These are phyloP conservation scores for Cryptocheilus praepositus DNA, from an alignment of 2,888 invertebrate species.

Conservation along the genomic window DNA sequence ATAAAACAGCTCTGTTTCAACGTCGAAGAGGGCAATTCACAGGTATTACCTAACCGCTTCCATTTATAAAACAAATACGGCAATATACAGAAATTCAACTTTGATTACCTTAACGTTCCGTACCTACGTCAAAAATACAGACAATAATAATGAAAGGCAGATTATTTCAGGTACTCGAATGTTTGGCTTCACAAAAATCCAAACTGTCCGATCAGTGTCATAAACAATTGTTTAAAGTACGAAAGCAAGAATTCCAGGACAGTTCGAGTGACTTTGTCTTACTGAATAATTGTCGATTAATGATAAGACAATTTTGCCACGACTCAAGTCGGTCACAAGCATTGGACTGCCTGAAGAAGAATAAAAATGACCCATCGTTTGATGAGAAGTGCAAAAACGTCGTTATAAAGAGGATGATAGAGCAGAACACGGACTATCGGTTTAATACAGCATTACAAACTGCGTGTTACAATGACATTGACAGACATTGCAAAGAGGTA, in stretches of 20 bases:
- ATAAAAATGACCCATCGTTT: slow-evolving; percentile 86
- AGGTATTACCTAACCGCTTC: slow-evolving; percentile 68
- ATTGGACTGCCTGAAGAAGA: slow-evolving; percentile 86
- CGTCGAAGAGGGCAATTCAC: slow-evolving; percentile 81
- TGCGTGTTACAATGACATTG: slow-evolving; percentile 89
- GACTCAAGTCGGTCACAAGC: slow-evolving; percentile 81
- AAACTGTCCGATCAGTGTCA: slow-evolving; percentile 84
- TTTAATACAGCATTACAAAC: slow-evolving; percentile 90
- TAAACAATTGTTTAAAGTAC: slow-evolving; percentile 88
- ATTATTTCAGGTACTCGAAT: slow-evolving; percentile 84
- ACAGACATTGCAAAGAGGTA: slow-evolving; percentile 81
- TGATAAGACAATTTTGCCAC: slow-evolving; percentile 90
- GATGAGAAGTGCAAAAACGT: slow-evolving; percentile 89
- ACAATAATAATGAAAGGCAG: background rate
- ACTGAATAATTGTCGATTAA: slow-evolving; percentile 87
- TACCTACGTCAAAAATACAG: background rate
- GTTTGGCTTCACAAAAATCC: slow-evolving; percentile 79
- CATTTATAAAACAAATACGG: slow-evolving; percentile 15
- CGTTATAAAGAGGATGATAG: slow-evolving; percentile 91
- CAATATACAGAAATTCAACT: no score
- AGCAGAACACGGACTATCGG: slow-evolving; percentile 92
- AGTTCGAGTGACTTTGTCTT: slow-evolving; percentile 92
- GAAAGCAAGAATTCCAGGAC: slow-evolving; percentile 90
- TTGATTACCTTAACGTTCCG: no score
- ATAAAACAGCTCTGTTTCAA: slow-evolving; percentile 84